Conservation (phyloP, 1,140 invertebrate genomes). For the Nixonia krombeini region DNA sequence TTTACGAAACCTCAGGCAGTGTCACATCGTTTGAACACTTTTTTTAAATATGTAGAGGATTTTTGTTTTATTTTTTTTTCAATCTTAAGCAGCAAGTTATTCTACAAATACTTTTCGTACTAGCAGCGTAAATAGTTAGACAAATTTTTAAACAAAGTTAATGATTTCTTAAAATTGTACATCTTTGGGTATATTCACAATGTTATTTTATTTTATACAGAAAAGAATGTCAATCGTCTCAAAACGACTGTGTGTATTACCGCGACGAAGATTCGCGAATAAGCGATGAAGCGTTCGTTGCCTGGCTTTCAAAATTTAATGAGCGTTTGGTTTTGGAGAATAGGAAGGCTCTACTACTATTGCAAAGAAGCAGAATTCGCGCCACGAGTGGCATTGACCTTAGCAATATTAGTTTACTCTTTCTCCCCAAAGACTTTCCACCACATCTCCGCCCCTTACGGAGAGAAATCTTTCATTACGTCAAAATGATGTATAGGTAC, state of each 20-base stretch:
- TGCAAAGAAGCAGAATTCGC: constrained; percentile 39
- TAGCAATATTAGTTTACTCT: constrained; percentile 53
- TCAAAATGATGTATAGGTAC: constrained; percentile 59
- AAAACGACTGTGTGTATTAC: constrained; percentile 40
- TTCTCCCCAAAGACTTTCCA: constrained; percentile 55
- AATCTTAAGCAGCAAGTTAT: too few species aligned
- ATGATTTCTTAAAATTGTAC: too few species aligned
- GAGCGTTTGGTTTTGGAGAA: constrained; percentile 30
- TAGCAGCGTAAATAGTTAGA: constrained; percentile 53
- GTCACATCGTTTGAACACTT: background rate
- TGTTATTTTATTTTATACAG: too few species aligned
- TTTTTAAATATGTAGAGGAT: background rate
- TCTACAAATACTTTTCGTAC: constrained; percentile 10
- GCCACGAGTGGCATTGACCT: constrained; percentile 34
- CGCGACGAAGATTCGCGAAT: constrained; percentile 44
- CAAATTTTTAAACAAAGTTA: constrained; percentile 31
- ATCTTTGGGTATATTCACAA: too few species aligned
- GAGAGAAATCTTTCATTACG: constrained; percentile 52
- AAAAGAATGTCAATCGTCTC: constrained; percentile 1
- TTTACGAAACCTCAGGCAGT: background rate
- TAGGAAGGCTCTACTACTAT: constrained; percentile 53
- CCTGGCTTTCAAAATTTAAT: constrained; percentile 52
- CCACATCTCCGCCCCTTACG: constrained; percentile 45
- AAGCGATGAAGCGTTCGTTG: constrained; percentile 46
- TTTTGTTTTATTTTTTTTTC: background rate